Percentiles rank a stretch among this genome's conserved stretches.
phyloP scores from a whole-genome alignment of 2,113 vertebrate species.

The Petromus typicus region DNA sequence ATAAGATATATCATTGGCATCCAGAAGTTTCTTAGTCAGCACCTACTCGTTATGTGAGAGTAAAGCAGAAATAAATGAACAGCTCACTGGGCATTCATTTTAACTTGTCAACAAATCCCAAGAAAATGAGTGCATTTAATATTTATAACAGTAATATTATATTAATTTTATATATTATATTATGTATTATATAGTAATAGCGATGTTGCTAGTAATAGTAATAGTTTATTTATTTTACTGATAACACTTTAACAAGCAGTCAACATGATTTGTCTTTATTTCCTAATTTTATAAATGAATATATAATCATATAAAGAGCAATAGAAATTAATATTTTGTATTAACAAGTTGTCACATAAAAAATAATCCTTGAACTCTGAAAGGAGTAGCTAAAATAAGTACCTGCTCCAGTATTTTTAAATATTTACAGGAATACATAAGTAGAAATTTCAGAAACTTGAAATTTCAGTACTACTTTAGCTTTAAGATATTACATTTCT shows the following conservation, averaged over 20 bases:
- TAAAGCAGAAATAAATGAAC: not conserved
- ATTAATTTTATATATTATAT: no score
- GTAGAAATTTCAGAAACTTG: slow-evolving; percentile 15
- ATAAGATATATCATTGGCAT: not conserved
- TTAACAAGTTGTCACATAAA: not conserved
- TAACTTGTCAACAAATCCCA: not conserved
- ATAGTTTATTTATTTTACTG: not conserved
- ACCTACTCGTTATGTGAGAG: not conserved
- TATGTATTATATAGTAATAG: no score
- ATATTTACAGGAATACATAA: not conserved
- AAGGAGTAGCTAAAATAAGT: not conserved
- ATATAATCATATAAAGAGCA: not conserved
- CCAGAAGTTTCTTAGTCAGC: not conserved
- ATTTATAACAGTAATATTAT: not conserved
- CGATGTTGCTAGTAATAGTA: not conserved
- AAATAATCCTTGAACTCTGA: not conserved
- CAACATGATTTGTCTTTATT: not conserved
- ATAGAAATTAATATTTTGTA: not conserved
- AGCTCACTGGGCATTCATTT: not conserved
- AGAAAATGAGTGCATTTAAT: not conserved
- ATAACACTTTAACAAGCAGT: not conserved
- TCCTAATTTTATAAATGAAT: not conserved
- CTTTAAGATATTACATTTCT: not conserved
- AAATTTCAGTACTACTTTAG: not conserved
- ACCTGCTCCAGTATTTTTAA: not conserved